phyloP scores from a whole-genome alignment of 2,113 vertebrate species.

The Ivindomyrus marchei region DNA sequence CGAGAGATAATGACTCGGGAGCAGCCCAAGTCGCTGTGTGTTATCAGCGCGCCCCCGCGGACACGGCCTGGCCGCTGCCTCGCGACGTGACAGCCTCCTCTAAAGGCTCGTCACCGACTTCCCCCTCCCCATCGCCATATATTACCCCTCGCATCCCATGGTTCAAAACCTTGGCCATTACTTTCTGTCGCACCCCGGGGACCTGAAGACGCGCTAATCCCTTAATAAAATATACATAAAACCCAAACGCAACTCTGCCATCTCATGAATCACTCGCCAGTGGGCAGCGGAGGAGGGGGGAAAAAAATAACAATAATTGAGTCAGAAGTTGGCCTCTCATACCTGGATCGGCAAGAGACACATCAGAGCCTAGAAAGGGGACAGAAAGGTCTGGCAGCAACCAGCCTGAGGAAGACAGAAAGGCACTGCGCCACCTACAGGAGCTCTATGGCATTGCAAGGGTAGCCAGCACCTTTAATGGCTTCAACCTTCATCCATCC shows the following conservation, averaged over 20 bases:
- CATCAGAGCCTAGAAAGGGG: neutral
- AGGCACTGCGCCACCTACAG: neutral
- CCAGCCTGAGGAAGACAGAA: neutral
- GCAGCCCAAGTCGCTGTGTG: neutral
- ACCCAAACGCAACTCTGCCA: neutral
- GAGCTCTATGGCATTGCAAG: neutral
- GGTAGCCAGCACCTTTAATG: neutral
- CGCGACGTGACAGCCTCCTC: neutral
- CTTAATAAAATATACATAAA: constrained; percentile 20
- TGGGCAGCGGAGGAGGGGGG: neutral
- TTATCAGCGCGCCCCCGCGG: neutral
- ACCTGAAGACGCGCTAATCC: constrained; percentile 3
- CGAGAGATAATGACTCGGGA: neutral
- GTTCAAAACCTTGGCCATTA: neutral
- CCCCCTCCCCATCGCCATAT: neutral
- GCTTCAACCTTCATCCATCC: neutral
- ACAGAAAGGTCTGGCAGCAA: neutral
- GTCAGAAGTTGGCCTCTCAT: neutral
- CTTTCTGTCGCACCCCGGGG: neutral
- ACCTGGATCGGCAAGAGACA: neutral
- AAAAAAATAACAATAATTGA: neutral
- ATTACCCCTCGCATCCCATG: neutral
- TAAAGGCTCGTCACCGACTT: neutral
- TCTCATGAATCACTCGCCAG: neutral
- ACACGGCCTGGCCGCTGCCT: neutral